Percentiles rank a stretch among this genome's conserved stretches.
Conservation (phyloP, 2,888 invertebrate species). For the Ochropacha duplaris region DNA sequence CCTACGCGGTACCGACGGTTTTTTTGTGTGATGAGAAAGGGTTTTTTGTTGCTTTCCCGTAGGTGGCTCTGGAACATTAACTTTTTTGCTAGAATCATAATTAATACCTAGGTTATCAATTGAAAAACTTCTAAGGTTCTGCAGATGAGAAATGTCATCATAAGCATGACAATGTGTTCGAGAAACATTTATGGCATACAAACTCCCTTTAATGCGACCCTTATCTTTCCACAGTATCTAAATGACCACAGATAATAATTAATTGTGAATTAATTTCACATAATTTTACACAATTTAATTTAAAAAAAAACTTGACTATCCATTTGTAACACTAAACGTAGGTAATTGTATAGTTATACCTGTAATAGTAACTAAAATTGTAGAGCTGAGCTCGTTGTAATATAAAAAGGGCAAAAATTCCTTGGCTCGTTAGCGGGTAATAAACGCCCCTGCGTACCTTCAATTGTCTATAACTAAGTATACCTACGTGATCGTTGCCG, state of each 20-base stretch:
- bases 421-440: constrained; percentile 12
- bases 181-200: constrained; percentile 16
- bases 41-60: constrained; percentile 43
- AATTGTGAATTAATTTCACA: background rate
- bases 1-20: constrained; percentile 51
- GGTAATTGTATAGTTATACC: background rate
- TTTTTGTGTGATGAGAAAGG: constrained; percentile 35
- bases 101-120: background rate
- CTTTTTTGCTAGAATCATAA: background rate
- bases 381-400: background rate
- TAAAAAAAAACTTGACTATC: background rate
- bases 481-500: constrained; percentile 19
- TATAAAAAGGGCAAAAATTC: background rate
- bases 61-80: background rate
- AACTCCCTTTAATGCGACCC: background rate
- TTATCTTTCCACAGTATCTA: background rate
- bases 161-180: constrained; percentile 22
- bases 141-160: constrained; percentile 14
- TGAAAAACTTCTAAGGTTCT: constrained; percentile 2
- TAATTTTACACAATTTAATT: background rate
- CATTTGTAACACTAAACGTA: background rate
- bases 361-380: background rate
- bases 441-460: constrained; percentile 25
- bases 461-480: constrained; percentile 30
- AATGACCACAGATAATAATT: background rate